These are phyloP conservation scores for Cistogaster globosa DNA, from an alignment of 2,888 invertebrate genomes.

Conservation along the genomic window DNA sequence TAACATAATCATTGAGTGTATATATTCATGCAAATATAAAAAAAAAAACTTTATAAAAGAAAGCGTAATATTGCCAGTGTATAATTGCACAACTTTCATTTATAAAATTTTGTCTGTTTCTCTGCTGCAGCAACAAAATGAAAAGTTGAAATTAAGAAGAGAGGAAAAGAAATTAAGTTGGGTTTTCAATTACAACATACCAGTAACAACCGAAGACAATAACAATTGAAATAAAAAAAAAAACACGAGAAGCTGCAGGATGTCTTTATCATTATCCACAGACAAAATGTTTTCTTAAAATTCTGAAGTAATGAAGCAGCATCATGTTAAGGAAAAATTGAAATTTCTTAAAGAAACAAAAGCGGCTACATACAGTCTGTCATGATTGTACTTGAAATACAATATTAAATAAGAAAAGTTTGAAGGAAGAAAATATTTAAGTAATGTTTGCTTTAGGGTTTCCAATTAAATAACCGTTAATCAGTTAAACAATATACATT, in stretches of 20 bases:
- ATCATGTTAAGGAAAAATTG: constrained; percentile 44
- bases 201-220: constrained; percentile 34
- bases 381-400: constrained; percentile 63
- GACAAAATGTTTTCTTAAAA: constrained; percentile 39
- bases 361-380: constrained; percentile 25
- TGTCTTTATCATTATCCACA: constrained; percentile 51
- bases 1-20: constrained; percentile 77
- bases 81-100: constrained; percentile 65
- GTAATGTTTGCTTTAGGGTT: no score
- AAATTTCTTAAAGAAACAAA: constrained; percentile 58
- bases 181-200: constrained; percentile 79
- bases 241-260: constrained; percentile 48
- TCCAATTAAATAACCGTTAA: no score
- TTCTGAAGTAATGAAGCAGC: constrained; percentile 11
- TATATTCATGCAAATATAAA: no score
- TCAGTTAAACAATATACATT: no score
- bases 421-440: neutral
- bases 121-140: constrained; percentile 17
- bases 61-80: constrained; percentile 39
- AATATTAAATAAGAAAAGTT: constrained; percentile 52
- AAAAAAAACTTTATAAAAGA: constrained; percentile 7
- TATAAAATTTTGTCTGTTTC: constrained; percentile 58
- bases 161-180: constrained; percentile 78
- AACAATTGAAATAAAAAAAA: constrained; percentile 44
- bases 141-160: constrained; percentile 50